These are phyloP conservation scores for Tyrannus savana DNA, from an alignment of 2,113 vertebrate genomes.

Conservation along the genomic window DNA sequence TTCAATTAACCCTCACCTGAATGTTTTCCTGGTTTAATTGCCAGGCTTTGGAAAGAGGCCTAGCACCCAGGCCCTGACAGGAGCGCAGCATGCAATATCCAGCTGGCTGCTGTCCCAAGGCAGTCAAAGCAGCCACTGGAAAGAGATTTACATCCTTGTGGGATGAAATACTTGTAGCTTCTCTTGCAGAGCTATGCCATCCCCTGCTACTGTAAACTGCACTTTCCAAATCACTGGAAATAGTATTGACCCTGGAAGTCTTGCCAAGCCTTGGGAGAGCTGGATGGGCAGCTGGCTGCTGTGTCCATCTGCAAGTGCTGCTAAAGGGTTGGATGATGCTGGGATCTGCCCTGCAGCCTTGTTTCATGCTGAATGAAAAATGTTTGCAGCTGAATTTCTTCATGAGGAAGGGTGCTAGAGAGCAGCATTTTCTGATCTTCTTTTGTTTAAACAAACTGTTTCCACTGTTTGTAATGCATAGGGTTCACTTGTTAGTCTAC, in stretches of 20 bases:
- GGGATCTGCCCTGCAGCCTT: constrained; percentile 1
- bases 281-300: constrained; percentile 7
- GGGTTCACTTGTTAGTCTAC: background rate
- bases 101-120: constrained; percentile 42
- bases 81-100: constrained; percentile 14
- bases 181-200: background rate
- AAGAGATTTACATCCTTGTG: constrained; percentile 21
- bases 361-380: background rate
- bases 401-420: background rate
- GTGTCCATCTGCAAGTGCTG: background rate
- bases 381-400: background rate
- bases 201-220: background rate
- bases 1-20: constrained; percentile 33
- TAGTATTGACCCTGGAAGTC: background rate
- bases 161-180: background rate
- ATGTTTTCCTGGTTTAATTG: constrained; percentile 40
- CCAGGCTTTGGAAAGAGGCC: constrained; percentile 44
- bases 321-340: background rate
- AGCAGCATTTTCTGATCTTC: background rate
- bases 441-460: constrained; percentile 1
- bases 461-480: background rate
- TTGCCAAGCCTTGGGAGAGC: constrained; percentile 55
- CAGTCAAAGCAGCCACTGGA: background rate
- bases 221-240: background rate
- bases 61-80: constrained; percentile 38